Evolutionary conservation across 2,888 invertebrate species (phyloP), one percentile per base, ranked within the genome.

Genomic region (Onthophagus sagittarius): DNA sequence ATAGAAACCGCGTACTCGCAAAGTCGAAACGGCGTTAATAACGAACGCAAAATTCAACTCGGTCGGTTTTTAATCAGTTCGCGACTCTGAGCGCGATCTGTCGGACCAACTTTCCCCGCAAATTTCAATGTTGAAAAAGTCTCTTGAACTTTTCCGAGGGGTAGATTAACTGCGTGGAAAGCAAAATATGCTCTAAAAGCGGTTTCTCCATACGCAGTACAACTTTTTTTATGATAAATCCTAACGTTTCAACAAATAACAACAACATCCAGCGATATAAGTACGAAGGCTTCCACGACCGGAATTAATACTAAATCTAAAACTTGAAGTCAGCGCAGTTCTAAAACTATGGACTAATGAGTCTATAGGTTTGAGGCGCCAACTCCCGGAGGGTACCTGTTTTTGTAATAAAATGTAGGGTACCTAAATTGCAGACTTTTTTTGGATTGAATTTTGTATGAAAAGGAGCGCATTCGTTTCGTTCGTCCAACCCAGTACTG

Each of bases 51-150:
- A 70, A 15, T 62, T 13, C n/a, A 31, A 63, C 64, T 63, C 64
- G 70, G 67, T 62, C 65, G 73, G 39, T 71, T 71, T 73, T 71
- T 73, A 73, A 73, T 73, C 70, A 70, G 73, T 69, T 32, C 62
- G 70, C 64, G 39, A 23, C 31, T 63, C 69, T 15, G 15, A 69
- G 69, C 69, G 69, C 71, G 23, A 62, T 9, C 39, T 7, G 39
- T 11, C 11, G 9, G 39, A 1, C 81, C 81, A 83, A 84, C 83
- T 83, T 84, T 83, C 82, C 83, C 82, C 81, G 82, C 84, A 83
- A 84, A 84, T 84, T 84, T 84, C 84, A 84, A 83, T 83, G 84
- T 82, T 80, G 84, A 84, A 85, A 85, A 85, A 85, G 84, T 85
- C 84, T 83, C 79, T 73, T 78, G 79, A 82, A 85, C 83, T 83